Conservation (phyloP, 2,797 vertebrate genomes). For the Phoeniculus purpureus region DNA sequence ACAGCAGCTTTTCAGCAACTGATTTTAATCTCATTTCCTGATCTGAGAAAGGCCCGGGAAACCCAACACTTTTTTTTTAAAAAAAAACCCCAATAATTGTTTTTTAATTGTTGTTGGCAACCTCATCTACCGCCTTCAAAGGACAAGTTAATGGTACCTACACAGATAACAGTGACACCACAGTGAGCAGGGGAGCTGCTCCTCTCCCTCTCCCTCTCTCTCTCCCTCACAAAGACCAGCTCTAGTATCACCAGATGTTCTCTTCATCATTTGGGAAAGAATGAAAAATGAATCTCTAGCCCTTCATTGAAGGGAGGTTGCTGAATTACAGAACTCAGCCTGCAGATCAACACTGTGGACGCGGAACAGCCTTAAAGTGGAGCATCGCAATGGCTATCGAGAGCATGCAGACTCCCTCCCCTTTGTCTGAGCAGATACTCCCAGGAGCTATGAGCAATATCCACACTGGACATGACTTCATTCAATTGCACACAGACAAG, state of each 20-base stretch:
- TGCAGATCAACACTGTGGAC: rapidly evolving
- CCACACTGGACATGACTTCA: not conserved
- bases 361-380: not conserved
- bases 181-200: not conserved
- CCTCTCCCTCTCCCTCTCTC: not conserved
- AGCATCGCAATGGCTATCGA: not conserved
- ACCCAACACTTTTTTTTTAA: not conserved
- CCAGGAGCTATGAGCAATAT: not conserved
- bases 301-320: not conserved
- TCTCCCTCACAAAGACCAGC: not conserved
- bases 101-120: constrained; percentile 60
- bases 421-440: not conserved
- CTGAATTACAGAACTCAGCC: not conserved
- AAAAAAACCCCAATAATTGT: constrained; percentile 19
- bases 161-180: not conserved
- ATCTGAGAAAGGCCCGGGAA: constrained; percentile 45
- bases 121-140: constrained; percentile 51
- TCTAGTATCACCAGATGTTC: constrained; percentile 53
- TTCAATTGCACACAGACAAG: not conserved
- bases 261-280: not conserved
- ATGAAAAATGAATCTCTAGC: not conserved
- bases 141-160: constrained; percentile 46
- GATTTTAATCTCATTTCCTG: constrained; percentile 65
- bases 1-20: constrained; percentile 46
- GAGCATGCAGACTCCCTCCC: rapidly evolving